These are phyloP conservation scores for Canis aureus DNA, from an alignment of 2,113 vertebrate species.

Conservation along the genomic window DNA sequence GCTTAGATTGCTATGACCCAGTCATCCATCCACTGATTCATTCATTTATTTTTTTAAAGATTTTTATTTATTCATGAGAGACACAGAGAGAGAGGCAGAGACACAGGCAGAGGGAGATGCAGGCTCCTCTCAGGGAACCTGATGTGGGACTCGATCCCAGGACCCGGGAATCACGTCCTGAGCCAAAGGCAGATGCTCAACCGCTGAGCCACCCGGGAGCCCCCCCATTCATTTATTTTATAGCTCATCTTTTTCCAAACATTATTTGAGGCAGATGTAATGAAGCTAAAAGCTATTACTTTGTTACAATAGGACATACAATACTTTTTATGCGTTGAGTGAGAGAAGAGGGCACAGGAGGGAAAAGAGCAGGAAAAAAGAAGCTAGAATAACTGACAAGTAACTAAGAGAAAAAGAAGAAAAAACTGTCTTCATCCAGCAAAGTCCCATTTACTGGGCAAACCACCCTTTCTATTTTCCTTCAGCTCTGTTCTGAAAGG, in stretches of 20 bases:
- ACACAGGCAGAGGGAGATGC: no score
- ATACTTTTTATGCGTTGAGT: not conserved
- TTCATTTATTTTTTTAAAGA: not conserved
- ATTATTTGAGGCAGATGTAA: not conserved
- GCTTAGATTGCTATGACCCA: not conserved
- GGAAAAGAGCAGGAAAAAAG: not conserved
- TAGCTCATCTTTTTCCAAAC: not conserved
- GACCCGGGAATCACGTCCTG: no score
- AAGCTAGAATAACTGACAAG: not conserved
- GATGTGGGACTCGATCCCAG: no score
- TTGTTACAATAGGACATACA: not conserved
- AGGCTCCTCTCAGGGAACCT: no score
- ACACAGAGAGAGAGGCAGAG: no score
- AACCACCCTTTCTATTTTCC: conserved; percentile 22
- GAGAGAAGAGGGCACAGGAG: not conserved
- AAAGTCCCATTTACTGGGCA: conserved; percentile 48
- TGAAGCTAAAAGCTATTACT: not conserved
- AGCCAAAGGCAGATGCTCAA: no score
- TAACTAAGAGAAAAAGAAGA: not conserved
- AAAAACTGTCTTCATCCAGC: not conserved
- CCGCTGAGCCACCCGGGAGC: no score
- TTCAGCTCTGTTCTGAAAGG: conserved; percentile 58
- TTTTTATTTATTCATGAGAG: no score
- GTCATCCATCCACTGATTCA: not conserved
- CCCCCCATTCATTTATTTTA: not conserved